Conservation (phyloP, 2,113 vertebrate genomes). For the Motacilla tschutschensis region DNA sequence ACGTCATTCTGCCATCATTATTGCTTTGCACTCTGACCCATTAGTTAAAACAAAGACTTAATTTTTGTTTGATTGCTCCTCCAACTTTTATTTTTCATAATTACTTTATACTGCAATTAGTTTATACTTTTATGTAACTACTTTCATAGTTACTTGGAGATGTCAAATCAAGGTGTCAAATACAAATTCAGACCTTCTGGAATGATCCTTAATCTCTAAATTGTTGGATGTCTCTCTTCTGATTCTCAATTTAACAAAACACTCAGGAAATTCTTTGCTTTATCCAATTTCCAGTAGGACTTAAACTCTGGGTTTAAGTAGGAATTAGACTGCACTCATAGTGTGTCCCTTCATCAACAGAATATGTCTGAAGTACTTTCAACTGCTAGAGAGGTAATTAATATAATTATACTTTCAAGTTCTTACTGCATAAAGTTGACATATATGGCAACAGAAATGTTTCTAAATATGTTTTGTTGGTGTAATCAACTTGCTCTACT, state of each 20-base stretch:
- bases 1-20: background rate
- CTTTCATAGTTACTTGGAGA: background rate
- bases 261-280: background rate
- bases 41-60: background rate
- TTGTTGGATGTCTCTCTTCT: background rate
- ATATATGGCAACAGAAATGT: background rate
- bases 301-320: background rate
- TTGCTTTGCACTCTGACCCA: background rate
- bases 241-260: background rate
- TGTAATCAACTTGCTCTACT: background rate
- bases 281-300: background rate
- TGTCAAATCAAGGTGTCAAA: background rate
- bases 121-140: background rate
- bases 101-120: background rate
- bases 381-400: background rate
- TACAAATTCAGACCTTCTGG: background rate
- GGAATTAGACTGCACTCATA: background rate
- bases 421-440: background rate
- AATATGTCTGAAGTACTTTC: background rate
- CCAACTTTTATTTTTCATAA: background rate
- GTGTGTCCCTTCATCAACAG: background rate
- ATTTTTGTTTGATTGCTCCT: background rate
- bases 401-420: background rate
- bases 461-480: background rate
- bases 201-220: conserved; percentile 1